Percentiles rank a stretch among this genome's conserved stretches.
These are phyloP conservation scores for Margaritifera margaritifera DNA, from an alignment of 2,888 invertebrate species.

Conservation along the genomic window DNA sequence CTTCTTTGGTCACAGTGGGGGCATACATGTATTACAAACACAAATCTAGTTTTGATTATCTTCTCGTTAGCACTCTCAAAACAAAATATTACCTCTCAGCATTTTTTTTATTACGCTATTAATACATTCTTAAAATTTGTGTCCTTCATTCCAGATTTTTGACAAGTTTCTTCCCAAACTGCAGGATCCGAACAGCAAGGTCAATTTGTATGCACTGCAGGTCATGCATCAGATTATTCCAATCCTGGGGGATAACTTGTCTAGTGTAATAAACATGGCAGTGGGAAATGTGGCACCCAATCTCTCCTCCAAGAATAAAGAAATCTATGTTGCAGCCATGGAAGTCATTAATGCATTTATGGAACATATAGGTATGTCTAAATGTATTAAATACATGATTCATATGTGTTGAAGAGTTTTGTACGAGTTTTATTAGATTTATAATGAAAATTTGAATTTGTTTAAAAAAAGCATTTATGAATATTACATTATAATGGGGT, in stretches of 20 bases:
- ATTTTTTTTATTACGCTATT: not conserved
- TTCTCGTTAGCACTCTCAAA: not conserved
- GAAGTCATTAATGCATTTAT: constrained; percentile 63
- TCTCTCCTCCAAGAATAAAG: constrained; percentile 70
- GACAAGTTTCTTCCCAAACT: constrained; percentile 71
- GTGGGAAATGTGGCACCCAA: constrained; percentile 68
- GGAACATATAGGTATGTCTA: constrained; percentile 62
- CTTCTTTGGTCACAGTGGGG: no score
- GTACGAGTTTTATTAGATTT: no score
- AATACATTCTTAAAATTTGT: not conserved
- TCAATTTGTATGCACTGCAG: constrained; percentile 70
- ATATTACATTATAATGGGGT: no score
- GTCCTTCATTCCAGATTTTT: constrained; percentile 65
- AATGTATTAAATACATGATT: no score
- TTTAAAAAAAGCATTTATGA: no score
- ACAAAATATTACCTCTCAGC: no score
- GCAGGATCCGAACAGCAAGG: constrained; percentile 72
- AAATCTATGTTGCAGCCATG: constrained; percentile 65
- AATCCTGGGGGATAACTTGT: constrained; percentile 55
- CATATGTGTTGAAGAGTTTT: no score
- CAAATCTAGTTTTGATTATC: not conserved
- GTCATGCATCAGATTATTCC: constrained; percentile 62
- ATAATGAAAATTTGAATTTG: no score
- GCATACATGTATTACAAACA: not conserved
- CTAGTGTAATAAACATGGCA: constrained; percentile 60